Evolutionary conservation across 2,888 invertebrate genomes (phyloP).

Genomic region (Morinoia aosen): DNA sequence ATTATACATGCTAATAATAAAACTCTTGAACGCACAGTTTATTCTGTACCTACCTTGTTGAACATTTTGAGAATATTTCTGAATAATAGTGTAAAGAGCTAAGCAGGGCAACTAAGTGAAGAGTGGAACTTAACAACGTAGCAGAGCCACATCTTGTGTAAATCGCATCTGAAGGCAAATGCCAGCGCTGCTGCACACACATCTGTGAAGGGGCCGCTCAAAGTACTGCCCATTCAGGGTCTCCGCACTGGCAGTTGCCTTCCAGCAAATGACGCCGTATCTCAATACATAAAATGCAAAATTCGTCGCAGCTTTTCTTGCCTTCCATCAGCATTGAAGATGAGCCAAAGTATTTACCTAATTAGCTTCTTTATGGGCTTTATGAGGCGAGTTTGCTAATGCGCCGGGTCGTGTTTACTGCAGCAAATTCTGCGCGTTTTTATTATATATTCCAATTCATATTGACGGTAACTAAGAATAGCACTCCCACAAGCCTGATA

Average conservation of each 20-base stretch:
- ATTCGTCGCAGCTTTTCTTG: neutral
- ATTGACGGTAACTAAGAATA: neutral
- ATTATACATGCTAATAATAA: no score
- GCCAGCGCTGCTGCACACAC: neutral
- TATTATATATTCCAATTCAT: slow-evolving; percentile 31
- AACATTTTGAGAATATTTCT: neutral
- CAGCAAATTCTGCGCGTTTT: neutral
- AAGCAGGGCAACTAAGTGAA: neutral
- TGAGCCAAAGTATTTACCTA: slow-evolving; percentile 1
- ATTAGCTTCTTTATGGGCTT: slow-evolving; percentile 11
- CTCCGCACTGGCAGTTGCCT: neutral
- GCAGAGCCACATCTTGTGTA: neutral
- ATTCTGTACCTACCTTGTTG: no score
- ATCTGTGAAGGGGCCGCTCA: neutral
- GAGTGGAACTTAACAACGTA: neutral
- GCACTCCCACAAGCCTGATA: slow-evolving; percentile 28
- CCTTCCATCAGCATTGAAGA: slow-evolving; percentile 4
- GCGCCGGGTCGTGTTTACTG: neutral
- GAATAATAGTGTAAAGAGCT: neutral
- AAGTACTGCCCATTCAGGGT: neutral
- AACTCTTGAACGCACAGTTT: no score
- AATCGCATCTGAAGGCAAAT: neutral
- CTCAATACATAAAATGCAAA: neutral
- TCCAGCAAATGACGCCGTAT: neutral
- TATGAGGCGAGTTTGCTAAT: neutral